phyloP scores from a whole-genome alignment of 2,888 invertebrate genomes.

The Stegophylla sp. region DNA sequence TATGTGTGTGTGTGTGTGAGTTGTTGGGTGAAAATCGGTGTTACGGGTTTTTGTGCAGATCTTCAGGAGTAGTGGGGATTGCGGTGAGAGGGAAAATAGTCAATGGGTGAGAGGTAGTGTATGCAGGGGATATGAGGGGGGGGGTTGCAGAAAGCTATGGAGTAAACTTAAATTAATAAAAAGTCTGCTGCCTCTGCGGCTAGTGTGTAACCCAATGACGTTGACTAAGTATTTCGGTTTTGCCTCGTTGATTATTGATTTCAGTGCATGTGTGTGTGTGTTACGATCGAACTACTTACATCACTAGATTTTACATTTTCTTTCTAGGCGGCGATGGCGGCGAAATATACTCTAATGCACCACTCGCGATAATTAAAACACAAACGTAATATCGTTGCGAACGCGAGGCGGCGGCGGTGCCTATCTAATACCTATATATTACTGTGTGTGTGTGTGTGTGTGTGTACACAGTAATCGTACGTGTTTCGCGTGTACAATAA shows the following conservation, averaged over 20 bases:
- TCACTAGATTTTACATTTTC: not conserved
- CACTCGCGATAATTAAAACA: conserved; percentile 31
- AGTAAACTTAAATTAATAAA: conserved; percentile 55
- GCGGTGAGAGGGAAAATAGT: not conserved
- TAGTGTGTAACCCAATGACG: conserved; percentile 41
- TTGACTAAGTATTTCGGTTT: conserved; percentile 53
- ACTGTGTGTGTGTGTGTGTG: too few relatives aligned
- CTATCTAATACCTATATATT: too few relatives aligned
- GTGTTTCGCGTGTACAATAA: too few relatives aligned
- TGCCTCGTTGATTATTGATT: conserved; percentile 50
- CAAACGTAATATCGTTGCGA: not conserved
- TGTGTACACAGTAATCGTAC: too few relatives aligned
- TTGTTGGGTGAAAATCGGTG: not conserved
- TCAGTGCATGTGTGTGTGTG: not conserved
- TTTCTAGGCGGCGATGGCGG: not conserved
- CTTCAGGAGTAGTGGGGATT: not conserved
- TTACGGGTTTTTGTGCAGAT: not conserved
- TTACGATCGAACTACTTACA: not conserved
- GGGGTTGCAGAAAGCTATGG: not conserved
- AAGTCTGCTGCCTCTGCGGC: not conserved
- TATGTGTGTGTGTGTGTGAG: not conserved
- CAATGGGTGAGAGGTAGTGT: not conserved
- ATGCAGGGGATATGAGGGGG: not conserved
- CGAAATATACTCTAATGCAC: conserved; percentile 11
- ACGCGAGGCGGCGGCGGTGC: too few relatives aligned